Evolutionary conservation across 2,888 invertebrate species (phyloP).

Genomic region (Didymodactylos carnosus): DNA sequence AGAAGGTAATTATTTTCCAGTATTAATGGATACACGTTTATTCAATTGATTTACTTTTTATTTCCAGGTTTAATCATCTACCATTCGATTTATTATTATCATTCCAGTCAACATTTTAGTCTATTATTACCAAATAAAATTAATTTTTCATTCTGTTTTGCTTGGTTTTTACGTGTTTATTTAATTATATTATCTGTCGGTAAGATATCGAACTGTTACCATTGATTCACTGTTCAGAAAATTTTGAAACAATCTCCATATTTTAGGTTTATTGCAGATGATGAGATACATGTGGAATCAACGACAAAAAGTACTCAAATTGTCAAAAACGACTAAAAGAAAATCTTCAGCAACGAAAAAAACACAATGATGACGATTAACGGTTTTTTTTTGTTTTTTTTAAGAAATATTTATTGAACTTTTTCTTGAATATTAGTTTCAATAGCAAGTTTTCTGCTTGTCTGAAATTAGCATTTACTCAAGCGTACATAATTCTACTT

Average conservation of each 20-base stretch:
- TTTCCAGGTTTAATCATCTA: neutral
- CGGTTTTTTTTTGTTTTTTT: neutral
- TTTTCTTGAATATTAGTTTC: too few species aligned
- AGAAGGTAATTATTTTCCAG: slow-evolving; percentile 44
- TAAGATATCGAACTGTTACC: slow-evolving; percentile 22
- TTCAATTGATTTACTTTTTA: neutral
- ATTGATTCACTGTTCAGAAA: neutral
- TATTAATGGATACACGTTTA: neutral
- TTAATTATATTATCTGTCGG: slow-evolving; percentile 54
- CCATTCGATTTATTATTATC: neutral
- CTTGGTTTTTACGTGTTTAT: slow-evolving; percentile 55
- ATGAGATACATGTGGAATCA: slow-evolving; percentile 65
- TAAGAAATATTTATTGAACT: neutral
- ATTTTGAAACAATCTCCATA: slow-evolving; percentile 8
- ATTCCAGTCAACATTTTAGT: slow-evolving; percentile 39
- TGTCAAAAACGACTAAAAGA: slow-evolving; percentile 8
- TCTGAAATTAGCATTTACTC: too few species aligned
- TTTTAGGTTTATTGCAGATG: slow-evolving; percentile 47
- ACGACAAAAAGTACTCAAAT: slow-evolving; percentile 41
- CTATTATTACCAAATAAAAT: slow-evolving; percentile 57
- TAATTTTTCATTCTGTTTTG: slow-evolving; percentile 69
- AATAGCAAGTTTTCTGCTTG: too few species aligned
- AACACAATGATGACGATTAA: too few species aligned
- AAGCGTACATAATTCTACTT: too few species aligned
- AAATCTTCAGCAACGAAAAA: too few species aligned